Evolutionary conservation across 2,113 vertebrate genomes (phyloP).

Genomic region (Chrysochloris asiatica): DNA sequence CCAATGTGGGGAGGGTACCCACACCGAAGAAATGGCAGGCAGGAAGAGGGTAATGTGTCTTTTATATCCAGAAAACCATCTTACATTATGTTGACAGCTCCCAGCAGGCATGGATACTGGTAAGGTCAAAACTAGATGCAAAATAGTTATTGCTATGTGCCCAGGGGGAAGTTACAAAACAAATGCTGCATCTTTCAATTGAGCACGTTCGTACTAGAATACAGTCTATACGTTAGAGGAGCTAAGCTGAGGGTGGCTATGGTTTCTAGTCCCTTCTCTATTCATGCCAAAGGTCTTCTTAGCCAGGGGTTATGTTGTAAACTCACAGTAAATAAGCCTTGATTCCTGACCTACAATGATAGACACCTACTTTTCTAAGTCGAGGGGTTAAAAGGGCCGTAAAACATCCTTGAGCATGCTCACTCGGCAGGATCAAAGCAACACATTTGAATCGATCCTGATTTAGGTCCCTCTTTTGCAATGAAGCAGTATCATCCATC

Average conservation of each 20-base stretch:
- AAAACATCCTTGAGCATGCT: background rate
- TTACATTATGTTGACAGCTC: slow-evolving; percentile 79
- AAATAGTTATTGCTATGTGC: slow-evolving; percentile 30
- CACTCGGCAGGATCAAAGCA: slow-evolving; percentile 11
- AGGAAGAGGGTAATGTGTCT: slow-evolving; percentile 21
- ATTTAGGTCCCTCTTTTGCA: background rate
- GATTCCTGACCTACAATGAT: background rate
- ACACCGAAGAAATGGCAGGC: background rate
- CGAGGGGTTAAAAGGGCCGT: background rate
- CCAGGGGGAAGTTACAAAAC: slow-evolving; percentile 24
- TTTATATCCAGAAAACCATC: slow-evolving; percentile 66
- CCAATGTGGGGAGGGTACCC: background rate
- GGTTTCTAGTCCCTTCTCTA: background rate
- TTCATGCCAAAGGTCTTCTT: slow-evolving; percentile 21
- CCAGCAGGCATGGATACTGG: slow-evolving; percentile 68
- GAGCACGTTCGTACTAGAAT: background rate
- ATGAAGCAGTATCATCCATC: no score
- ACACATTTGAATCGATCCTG: background rate
- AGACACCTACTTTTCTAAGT: background rate
- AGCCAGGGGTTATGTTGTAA: slow-evolving; percentile 13
- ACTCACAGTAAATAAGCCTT: background rate
- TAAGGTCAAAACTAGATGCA: slow-evolving; percentile 79
- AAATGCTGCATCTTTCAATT: slow-evolving; percentile 47
- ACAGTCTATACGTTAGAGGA: background rate
- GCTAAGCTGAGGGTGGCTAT: background rate